Evolutionary conservation across 2,113 vertebrate species (phyloP).

Genomic region (Corythaixoides concolor): DNA sequence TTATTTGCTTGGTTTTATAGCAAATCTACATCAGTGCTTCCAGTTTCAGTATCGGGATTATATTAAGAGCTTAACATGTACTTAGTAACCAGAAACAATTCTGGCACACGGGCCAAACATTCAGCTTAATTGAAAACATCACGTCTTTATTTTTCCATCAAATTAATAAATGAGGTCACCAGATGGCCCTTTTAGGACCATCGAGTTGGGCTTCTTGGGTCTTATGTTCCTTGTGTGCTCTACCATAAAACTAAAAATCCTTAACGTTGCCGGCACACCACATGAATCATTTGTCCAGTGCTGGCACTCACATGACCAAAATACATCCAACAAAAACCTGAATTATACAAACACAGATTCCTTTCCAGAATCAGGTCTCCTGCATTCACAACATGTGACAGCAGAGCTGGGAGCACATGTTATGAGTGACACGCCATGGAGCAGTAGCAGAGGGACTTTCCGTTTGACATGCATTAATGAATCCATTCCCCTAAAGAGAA

Average conservation of each 20-base stretch:
- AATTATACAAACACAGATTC: neutral
- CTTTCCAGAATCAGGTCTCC: neutral
- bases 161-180: slow-evolving; percentile 45
- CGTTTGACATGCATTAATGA: neutral
- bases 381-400: neutral
- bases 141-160: neutral
- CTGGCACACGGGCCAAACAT: neutral
- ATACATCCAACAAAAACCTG: neutral
- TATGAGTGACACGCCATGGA: rapidly evolving
- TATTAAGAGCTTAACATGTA: slow-evolving; percentile 12
- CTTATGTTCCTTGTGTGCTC: neutral
- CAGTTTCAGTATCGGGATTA: neutral
- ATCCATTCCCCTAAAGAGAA: neutral
- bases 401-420: neutral
- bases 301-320: neutral
- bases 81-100: neutral
- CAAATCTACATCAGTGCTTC: neutral
- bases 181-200: slow-evolving; percentile 9
- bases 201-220: neutral
- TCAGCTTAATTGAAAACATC: neutral
- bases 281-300: neutral
- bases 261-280: neutral
- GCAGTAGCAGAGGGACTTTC: neutral
- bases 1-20: neutral
- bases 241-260: neutral